Evolutionary conservation across 2,888 invertebrate species (phyloP).

Genomic region (Podotricha telesiphe): DNA sequence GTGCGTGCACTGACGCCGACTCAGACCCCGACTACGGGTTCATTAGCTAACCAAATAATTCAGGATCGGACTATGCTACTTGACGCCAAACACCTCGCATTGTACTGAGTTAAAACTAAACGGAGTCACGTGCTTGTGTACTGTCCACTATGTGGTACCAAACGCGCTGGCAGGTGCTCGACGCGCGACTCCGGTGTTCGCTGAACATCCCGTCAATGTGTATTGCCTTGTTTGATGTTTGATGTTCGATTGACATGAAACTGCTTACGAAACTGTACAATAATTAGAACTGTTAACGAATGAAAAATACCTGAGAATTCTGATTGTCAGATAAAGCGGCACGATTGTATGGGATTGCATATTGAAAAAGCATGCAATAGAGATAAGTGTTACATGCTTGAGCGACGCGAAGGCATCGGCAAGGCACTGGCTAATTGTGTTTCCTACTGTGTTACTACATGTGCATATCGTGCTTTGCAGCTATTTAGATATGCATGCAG

Average conservation of each 20-base stretch:
- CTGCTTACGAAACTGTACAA: slow-evolving; percentile 75
- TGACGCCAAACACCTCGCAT: slow-evolving; percentile 38
- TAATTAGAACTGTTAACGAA: slow-evolving; percentile 77
- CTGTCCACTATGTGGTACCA: neutral
- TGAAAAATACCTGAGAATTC: slow-evolving; percentile 80
- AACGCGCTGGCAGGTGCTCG: neutral
- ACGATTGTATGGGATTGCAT: slow-evolving; percentile 81
- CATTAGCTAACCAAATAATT: slow-evolving; percentile 23
- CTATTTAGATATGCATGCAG: slow-evolving; percentile 42
- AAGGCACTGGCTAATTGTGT: slow-evolving; percentile 75
- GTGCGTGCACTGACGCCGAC: slow-evolving; percentile 1
- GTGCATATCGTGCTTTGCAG: slow-evolving; percentile 51
- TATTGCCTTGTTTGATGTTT: slow-evolving; percentile 50
- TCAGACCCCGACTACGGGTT: neutral
- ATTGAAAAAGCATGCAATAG: slow-evolving; percentile 83
- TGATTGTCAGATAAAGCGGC: slow-evolving; percentile 75
- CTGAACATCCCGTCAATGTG: slow-evolving; percentile 48
- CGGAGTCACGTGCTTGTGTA: slow-evolving; percentile 19
- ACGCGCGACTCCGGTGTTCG: slow-evolving; percentile 3
- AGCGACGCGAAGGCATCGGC: slow-evolving; percentile 74
- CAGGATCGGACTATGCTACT: slow-evolving; percentile 14
- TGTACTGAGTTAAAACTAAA: slow-evolving; percentile 39
- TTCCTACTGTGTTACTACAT: slow-evolving; percentile 79
- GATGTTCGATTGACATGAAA: slow-evolving; percentile 75
- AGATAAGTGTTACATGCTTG: slow-evolving; percentile 81